Conservation (phyloP, 1,140 invertebrate species). For the Ceratitis capitata region DNA sequence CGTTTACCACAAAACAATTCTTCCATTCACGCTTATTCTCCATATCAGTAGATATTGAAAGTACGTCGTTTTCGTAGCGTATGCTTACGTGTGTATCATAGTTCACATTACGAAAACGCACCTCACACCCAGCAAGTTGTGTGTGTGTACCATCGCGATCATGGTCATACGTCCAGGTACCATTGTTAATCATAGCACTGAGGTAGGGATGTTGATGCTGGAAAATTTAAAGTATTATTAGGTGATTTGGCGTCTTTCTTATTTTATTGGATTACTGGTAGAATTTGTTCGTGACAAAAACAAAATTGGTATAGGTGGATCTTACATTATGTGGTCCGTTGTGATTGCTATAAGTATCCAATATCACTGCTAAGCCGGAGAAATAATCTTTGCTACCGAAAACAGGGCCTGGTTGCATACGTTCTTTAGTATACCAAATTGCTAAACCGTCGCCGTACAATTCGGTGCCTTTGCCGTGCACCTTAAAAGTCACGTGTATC, state of each 20-base stretch:
- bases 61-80: conserved; percentile 87
- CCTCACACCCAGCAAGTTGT: conserved; percentile 92
- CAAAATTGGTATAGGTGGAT: conserved; percentile 41
- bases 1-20: conserved; percentile 90
- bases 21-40: conserved; percentile 94
- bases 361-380: conserved; percentile 89
- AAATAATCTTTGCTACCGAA: conserved; percentile 97
- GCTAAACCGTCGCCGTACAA: conserved; percentile 97
- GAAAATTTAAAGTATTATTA: no score
- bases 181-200: conserved; percentile 98
- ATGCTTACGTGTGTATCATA: conserved; percentile 92
- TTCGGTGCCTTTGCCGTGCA: conserved; percentile 94
- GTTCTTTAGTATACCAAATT: conserved; percentile 95
- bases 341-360: conserved; percentile 99
- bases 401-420: conserved; percentile 85
- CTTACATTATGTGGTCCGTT: conserved; percentile 97
- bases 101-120: conserved; percentile 92
- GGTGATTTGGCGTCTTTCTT: neutral
- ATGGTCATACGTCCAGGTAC: conserved; percentile 94
- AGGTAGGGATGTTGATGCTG: conserved; percentile 98
- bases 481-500: conserved; percentile 94
- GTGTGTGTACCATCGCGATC: conserved; percentile 98
- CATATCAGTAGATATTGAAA: conserved; percentile 90
- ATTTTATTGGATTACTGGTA: neutral
- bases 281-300: neutral